Conservation (phyloP, 2,888 invertebrate genomes). For the Mongoloraphidia duomilia region DNA sequence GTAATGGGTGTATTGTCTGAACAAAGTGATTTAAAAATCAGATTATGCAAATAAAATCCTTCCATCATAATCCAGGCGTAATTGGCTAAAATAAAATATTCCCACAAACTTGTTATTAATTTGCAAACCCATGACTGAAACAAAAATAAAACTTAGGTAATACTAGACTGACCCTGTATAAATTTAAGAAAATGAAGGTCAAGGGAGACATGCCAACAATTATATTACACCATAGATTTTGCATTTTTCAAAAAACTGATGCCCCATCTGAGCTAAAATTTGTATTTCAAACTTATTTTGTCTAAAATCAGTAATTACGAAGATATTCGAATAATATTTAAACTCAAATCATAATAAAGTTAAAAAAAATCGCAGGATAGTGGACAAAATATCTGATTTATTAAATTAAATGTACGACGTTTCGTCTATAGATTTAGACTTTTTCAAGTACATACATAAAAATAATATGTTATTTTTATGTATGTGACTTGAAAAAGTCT, state of each 20-base stretch:
- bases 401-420: too few relatives aligned
- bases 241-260: background rate
- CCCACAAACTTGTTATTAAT: constrained; percentile 40
- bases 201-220: background rate
- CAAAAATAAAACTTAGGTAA: constrained; percentile 3
- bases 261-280: too few relatives aligned
- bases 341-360: too few relatives aligned
- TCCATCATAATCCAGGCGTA: constrained; percentile 57
- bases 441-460: too few relatives aligned
- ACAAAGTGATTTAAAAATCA: constrained; percentile 48
- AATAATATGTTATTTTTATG: too few relatives aligned
- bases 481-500: too few relatives aligned
- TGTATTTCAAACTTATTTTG: too few relatives aligned
- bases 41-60: constrained; percentile 51
- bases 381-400: too few relatives aligned
- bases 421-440: too few relatives aligned
- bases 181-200: background rate
- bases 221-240: background rate
- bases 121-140: constrained; percentile 49
- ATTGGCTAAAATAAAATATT: constrained; percentile 50
- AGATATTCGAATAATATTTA: too few relatives aligned
- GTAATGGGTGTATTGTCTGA: constrained; percentile 43
- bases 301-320: too few relatives aligned
- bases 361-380: too few relatives aligned
- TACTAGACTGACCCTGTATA: background rate